phyloP scores from a whole-genome alignment of 2,113 vertebrate species.

The Hippocampus comes region DNA sequence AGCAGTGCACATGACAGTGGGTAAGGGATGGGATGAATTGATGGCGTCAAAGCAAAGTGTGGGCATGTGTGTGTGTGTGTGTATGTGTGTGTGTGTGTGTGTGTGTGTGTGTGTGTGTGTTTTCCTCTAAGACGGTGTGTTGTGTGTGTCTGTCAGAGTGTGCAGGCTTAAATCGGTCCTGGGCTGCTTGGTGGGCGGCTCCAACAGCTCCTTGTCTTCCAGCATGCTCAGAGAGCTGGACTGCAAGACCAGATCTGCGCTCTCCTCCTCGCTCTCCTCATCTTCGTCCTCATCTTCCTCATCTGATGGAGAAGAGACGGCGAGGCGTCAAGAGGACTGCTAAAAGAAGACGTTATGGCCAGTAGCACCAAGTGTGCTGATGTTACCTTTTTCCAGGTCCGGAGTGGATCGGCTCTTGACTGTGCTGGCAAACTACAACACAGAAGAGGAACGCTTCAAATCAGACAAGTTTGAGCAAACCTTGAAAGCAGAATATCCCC shows the following conservation, averaged over 20 bases:
- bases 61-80: not conserved
- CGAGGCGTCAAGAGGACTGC: not conserved
- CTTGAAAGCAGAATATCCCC: not conserved
- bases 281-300: conserved; percentile 84
- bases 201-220: conserved; percentile 70
- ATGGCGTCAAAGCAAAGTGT: conserved; percentile 22
- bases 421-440: conserved; percentile 79
- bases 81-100: not conserved
- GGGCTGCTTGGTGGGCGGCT: conserved; percentile 81
- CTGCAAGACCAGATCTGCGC: conserved; percentile 76
- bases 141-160: conserved; percentile 34
- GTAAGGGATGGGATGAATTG: conserved; percentile 21
- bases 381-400: conserved; percentile 83
- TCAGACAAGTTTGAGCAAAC: not conserved
- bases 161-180: conserved; percentile 65
- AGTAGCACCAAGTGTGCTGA: not conserved
- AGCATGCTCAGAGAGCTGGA: conserved; percentile 58
- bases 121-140: conserved; percentile 34
- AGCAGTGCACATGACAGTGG: conserved; percentile 16
- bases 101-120: not conserved
- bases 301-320: conserved; percentile 37
- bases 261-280: conserved; percentile 85
- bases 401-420: conserved; percentile 72
- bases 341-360: not conserved
- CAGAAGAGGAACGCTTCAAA: not conserved